phyloP scores from a whole-genome alignment of 2,113 vertebrate genomes.

The Suncus etruscus region DNA sequence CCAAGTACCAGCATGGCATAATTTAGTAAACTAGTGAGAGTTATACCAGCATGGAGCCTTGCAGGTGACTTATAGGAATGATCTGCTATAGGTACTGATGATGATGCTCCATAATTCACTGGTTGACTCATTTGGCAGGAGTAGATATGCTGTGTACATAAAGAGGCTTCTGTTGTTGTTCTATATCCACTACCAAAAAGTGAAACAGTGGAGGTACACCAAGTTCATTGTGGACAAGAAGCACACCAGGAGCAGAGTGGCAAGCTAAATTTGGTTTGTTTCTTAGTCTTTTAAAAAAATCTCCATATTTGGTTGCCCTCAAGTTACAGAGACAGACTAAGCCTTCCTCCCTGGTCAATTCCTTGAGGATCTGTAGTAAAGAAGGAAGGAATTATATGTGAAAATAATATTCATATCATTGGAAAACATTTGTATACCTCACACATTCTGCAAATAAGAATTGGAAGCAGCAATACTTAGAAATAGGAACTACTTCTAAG shows the following conservation, averaged over 20 bases:
- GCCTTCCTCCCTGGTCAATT: not conserved
- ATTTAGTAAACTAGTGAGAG: not conserved
- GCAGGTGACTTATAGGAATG: not conserved
- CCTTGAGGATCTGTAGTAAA: not conserved
- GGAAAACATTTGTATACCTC: slow-evolving; percentile 47
- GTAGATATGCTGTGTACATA: not conserved
- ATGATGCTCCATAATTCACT: not conserved
- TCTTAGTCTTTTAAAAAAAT: not conserved
- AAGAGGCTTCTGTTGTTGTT: not conserved
- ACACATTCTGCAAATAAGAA: slow-evolving; percentile 5
- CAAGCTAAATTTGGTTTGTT: not conserved
- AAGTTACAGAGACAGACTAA: not conserved
- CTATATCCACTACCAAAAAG: not conserved
- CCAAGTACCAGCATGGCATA: not conserved
- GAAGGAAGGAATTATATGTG: slow-evolving; percentile 17
- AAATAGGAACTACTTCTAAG: slow-evolving; percentile 15
- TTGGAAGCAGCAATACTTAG: not conserved
- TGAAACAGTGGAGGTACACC: not conserved
- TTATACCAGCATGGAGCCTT: not conserved
- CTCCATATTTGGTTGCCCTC: not conserved
- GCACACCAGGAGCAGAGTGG: not conserved
- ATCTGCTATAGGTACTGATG: not conserved
- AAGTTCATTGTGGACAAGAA: not conserved
- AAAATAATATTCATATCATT: not conserved
- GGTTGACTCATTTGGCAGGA: not conserved